Percentiles rank a stretch among this genome's conserved stretches.
Evolutionary conservation across 2,797 vertebrate species (phyloP).

Genomic region (Propithecus perrieri): DNA sequence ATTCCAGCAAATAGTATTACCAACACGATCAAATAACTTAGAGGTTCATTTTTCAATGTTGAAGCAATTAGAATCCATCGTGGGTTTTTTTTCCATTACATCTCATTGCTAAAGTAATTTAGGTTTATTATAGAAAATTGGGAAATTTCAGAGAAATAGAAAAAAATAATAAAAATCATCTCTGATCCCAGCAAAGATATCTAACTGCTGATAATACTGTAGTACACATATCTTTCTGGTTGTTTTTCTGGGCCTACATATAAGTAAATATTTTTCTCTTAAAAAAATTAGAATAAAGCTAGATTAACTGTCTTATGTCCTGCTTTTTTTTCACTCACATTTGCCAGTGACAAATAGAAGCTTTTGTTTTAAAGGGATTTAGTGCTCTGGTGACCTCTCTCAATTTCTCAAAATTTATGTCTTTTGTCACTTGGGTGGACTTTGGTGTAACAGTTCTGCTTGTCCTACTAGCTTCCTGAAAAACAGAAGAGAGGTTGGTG

Average conservation of each 20-base stretch:
- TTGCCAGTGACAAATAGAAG: conserved; percentile 3
- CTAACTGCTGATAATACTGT: neutral
- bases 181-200: neutral
- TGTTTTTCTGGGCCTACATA: neutral
- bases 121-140: conserved; percentile 28
- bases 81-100: neutral
- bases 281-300: neutral
- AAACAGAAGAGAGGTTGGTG: neutral
- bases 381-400: neutral
- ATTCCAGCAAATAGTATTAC: conserved; percentile 47
- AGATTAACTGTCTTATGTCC: neutral
- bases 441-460: neutral
- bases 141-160: conserved; percentile 12
- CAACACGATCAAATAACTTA: neutral
- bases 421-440: neutral
- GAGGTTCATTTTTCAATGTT: conserved; percentile 37
- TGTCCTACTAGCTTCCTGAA: neutral
- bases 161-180: neutral
- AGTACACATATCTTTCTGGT: neutral
- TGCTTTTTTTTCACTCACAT: neutral
- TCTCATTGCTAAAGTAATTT: conserved; percentile 35
- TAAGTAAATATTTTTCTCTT: neutral
- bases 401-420: neutral
- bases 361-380: conserved; percentile 12
- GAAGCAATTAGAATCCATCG: conserved; percentile 40